Conservation (phyloP, 2,113 vertebrate genomes). For the Indicator maculatus region DNA sequence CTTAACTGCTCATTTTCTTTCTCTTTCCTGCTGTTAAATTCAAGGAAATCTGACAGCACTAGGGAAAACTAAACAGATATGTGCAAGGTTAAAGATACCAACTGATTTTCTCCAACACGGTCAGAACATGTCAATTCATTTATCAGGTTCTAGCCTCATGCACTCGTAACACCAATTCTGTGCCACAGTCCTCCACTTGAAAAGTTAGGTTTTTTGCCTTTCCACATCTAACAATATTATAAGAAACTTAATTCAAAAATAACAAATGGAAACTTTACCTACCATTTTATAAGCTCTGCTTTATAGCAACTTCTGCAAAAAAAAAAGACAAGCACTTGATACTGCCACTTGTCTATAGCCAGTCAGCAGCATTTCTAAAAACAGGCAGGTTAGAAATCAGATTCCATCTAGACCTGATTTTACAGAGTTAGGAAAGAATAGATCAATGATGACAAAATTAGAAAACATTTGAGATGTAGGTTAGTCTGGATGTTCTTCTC, state of each 20-base stretch:
- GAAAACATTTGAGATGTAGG: neutral
- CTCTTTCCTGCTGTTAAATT: neutral
- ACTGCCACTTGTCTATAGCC: neutral
- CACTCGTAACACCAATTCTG: neutral
- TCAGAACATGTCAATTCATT: neutral
- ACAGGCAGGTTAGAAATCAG: neutral
- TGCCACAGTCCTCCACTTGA: neutral
- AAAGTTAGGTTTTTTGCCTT: neutral
- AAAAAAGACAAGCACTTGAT: neutral
- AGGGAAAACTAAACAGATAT: neutral
- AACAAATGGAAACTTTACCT: neutral
- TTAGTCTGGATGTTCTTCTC: neutral
- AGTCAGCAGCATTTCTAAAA: neutral
- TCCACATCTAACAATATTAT: neutral
- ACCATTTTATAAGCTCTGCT: neutral
- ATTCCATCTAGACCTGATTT: neutral
- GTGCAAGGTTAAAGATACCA: neutral
- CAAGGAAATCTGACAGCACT: neutral
- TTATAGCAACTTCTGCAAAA: neutral
- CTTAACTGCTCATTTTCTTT: neutral
- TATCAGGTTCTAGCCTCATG: neutral
- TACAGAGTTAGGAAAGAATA: neutral
- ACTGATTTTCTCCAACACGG: rapidly evolving
- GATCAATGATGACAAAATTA: neutral
- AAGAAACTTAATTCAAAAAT: neutral